Percentiles rank a stretch among this genome's conserved stretches.
Evolutionary conservation across 1,140 invertebrate species (phyloP).

Genomic region (Zaprionus lachaisei): DNA sequence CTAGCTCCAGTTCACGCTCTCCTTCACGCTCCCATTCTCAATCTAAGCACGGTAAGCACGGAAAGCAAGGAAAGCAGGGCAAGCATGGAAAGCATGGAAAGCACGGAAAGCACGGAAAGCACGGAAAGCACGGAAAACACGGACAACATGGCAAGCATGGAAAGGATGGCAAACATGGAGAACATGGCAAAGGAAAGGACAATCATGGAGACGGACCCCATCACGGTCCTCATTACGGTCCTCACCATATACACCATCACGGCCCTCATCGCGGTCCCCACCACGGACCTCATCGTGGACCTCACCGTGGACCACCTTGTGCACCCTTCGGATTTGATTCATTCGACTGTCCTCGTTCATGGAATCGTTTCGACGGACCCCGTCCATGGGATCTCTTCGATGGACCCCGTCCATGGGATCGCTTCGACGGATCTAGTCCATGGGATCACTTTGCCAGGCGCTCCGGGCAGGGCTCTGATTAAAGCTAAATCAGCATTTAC

Average conservation of each 20-base stretch:
- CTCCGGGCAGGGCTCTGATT: not conserved
- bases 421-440: too few relatives aligned
- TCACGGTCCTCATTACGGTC: not conserved
- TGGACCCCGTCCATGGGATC: too few relatives aligned
- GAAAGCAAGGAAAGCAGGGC: conserved; percentile 6
- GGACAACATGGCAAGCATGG: too few relatives aligned
- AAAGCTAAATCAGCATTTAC: not conserved
- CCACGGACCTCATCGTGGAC: not conserved
- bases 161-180: too few relatives aligned
- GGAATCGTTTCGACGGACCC: not conserved
- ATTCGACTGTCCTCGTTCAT: not conserved
- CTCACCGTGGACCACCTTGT: not conserved
- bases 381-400: not conserved
- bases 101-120: not conserved
- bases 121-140: not conserved
- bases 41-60: conserved; percentile 15
- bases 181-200: conserved; percentile 5
- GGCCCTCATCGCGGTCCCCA: not conserved
- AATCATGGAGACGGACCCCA: not conserved
- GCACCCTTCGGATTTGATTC: not conserved
- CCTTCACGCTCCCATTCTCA: conserved; percentile 30
- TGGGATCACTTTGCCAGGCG: not conserved
- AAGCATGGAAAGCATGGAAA: conserved; percentile 10
- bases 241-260: not conserved
- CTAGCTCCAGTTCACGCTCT: conserved; percentile 34